Evolutionary conservation across 2,113 vertebrate species (phyloP), one percentile per base, ranked within the genome.

Genomic region (Aix galericulata): DNA sequence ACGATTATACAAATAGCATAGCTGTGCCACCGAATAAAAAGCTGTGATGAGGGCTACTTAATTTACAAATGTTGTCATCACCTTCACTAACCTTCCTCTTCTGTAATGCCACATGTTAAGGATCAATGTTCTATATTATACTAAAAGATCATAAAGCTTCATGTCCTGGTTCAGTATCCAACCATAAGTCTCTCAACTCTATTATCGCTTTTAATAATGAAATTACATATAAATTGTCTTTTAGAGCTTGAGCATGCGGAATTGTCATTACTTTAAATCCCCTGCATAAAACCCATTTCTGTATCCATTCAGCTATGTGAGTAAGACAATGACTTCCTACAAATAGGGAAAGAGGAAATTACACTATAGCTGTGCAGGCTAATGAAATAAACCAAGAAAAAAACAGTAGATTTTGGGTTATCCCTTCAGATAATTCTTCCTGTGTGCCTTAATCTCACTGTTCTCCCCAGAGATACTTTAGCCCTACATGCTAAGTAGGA

Each of bases 61-160:
- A 94, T 93, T 90, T 90, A 87, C 1, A 0, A 62, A 86, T 86
- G 53, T 76, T 92, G 82, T 86, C 80, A 82, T 88, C 93, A 96
- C 92, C 93, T 96, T 90, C 77, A 79, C 80, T 93, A 96, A 93
- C 90, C 94, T 94, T 95, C 77, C 60, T 72, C 66, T 82, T 93
- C 82, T 81, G 26, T 64, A 94, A 88, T 76, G 58, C n/a, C 36
- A 86, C 86, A 82, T 88, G 90, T 82, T 94, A 93, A 96, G 86
- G 73, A 94, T 92, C 80, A 89, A 82, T 94, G 86, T 84, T 93
- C 42, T 82, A 29, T 62, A 81, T 91, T 94, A 81, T 29, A 82
- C 25, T 55, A 63, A 91, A 89, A 90, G 77, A 95, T 95, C 83
- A 95, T 86, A 96, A 95, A 91, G 58, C 92, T 86, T n/a, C 83